These are phyloP conservation scores for Tricholauxania praeusta DNA, from an alignment of 2,888 invertebrate genomes.

Conservation along the genomic window DNA sequence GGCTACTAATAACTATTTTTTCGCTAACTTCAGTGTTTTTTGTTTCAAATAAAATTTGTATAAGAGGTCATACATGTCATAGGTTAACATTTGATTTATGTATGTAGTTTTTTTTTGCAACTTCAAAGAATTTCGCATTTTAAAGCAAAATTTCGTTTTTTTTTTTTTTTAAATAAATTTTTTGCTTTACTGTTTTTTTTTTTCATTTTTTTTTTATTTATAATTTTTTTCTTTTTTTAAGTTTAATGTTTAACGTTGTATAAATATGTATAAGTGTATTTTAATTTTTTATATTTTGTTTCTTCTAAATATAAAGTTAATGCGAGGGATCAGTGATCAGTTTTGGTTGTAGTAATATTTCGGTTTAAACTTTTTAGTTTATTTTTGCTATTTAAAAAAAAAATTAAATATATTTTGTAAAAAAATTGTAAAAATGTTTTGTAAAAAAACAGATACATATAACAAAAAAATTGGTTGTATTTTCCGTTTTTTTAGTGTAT, in stretches of 20 bases:
- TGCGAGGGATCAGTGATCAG: conserved; percentile 57
- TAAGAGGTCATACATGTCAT: no score
- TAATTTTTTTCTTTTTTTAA: conserved; percentile 33
- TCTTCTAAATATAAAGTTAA: conserved; percentile 41
- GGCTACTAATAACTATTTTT: no score
- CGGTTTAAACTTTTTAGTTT: conserved; percentile 11
- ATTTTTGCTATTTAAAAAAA: background rate
- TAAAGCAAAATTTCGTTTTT: conserved; percentile 31
- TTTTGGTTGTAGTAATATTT: conserved; percentile 52
- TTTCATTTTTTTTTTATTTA: conserved; percentile 16
- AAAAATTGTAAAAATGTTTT: conserved; percentile 34
- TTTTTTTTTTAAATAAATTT: conserved; percentile 33
- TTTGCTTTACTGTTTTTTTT: background rate
- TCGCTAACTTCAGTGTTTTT: no score
- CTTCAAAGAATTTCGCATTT: background rate
- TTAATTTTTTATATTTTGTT: conserved; percentile 42
- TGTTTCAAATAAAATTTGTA: no score
- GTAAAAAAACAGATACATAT: conserved; percentile 22
- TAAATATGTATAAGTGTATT: conserved; percentile 39
- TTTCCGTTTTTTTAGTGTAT: conserved; percentile 28
- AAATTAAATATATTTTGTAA: conserved; percentile 26
- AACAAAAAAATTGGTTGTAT: conserved; percentile 2
- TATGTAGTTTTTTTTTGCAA: background rate
- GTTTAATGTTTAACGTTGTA: conserved; percentile 31
- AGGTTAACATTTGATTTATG: no score